Evolutionary conservation across 2,113 vertebrate genomes (phyloP).

Genomic region (Xiphorhynchus elegans): DNA sequence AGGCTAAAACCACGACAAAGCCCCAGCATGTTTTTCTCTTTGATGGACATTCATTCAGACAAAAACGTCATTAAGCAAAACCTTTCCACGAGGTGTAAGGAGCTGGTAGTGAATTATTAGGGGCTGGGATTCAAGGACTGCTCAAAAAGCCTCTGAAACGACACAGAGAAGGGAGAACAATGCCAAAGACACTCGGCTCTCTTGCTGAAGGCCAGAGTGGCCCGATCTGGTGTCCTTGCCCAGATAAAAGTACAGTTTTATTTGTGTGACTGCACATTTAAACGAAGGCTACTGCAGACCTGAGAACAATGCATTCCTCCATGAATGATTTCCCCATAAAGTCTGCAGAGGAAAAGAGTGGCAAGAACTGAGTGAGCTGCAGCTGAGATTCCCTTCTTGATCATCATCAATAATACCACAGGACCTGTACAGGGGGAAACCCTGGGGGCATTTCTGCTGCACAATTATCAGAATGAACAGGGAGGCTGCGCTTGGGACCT

Average conservation of each 20-base stretch:
- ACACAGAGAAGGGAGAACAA: background rate
- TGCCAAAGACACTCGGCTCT: background rate
- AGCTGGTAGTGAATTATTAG: background rate
- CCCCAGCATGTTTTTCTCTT: background rate
- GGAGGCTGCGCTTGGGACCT: background rate
- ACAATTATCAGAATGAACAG: background rate
- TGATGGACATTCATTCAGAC: background rate
- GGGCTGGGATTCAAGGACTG: background rate
- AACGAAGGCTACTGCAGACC: background rate
- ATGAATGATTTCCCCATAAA: background rate
- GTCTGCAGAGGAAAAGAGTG: background rate
- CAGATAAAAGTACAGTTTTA: background rate
- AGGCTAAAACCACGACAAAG: background rate
- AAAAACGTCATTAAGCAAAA: background rate
- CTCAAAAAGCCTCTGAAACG: background rate
- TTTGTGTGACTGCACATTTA: background rate
- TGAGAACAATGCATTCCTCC: background rate
- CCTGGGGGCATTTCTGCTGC: background rate
- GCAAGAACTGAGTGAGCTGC: background rate
- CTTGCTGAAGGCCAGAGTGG: background rate
- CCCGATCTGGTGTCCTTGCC: background rate
- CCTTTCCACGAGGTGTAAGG: background rate
- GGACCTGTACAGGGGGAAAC: background rate
- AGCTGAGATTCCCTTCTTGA: background rate
- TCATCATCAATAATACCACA: background rate